Conservation (phyloP, 2,888 invertebrate species). For the Furcula furcula region DNA sequence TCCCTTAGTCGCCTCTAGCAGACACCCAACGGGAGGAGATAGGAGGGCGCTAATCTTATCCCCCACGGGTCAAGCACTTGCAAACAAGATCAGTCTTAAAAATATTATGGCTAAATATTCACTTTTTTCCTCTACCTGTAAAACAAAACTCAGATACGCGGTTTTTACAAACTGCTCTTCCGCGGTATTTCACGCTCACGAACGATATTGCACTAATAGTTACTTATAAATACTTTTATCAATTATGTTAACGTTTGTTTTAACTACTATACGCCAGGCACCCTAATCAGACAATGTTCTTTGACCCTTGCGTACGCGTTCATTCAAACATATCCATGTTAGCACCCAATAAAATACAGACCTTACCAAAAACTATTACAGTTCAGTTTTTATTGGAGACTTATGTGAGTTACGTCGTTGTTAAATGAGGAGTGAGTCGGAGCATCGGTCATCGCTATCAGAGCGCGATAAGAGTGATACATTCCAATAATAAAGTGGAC, state of each 20-base stretch:
- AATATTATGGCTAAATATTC: too few relatives aligned
- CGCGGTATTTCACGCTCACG: too few relatives aligned
- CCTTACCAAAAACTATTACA: constrained; percentile 18
- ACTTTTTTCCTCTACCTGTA: too few relatives aligned
- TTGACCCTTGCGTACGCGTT: constrained; percentile 58
- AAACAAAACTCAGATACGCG: too few relatives aligned
- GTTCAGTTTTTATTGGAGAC: constrained; percentile 27
- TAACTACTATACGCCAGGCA: constrained; percentile 50
- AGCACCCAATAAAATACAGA: constrained; percentile 16
- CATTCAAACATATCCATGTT: constrained; percentile 23
- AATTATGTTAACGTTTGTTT: constrained; percentile 44
- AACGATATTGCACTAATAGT: not conserved
- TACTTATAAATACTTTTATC: constrained; percentile 19
- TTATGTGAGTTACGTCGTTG: constrained; percentile 35
- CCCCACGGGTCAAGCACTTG: too few relatives aligned
- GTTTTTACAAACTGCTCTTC: too few relatives aligned
- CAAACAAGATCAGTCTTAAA: too few relatives aligned
- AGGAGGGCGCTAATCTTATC: too few relatives aligned
- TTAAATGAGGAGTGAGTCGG: constrained; percentile 23
- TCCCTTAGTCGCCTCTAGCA: too few relatives aligned
- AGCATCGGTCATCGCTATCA: constrained; percentile 67
- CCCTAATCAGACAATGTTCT: constrained; percentile 71
- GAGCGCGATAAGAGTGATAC: constrained; percentile 62
- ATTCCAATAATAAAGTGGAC: constrained; percentile 66
- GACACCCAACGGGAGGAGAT: too few relatives aligned